Percentiles rank a stretch among this genome's conserved stretches.
phyloP scores from a whole-genome alignment of 2,113 vertebrate genomes.

The Craseonycteris thonglongyai region DNA sequence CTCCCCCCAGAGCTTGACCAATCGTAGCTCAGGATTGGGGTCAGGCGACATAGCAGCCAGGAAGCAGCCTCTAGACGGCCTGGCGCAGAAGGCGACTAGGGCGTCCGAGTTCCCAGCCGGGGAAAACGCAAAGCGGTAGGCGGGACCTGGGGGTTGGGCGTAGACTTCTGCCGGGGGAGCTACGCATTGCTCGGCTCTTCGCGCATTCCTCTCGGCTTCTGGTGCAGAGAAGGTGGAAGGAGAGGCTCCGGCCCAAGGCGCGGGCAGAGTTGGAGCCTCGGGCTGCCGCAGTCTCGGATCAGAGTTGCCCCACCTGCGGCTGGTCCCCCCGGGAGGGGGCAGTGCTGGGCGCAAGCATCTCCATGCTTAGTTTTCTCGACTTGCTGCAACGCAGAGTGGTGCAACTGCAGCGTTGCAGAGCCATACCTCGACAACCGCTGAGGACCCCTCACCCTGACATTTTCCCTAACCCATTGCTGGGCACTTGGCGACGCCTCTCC shows the following conservation, averaged over 20 bases:
- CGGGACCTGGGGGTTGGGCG: accelerated
- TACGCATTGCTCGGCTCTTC: background rate
- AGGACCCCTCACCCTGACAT: too few species aligned
- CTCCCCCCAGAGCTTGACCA: conserved; percentile 11
- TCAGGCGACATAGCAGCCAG: background rate
- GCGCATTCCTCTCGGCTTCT: background rate
- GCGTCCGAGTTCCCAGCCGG: accelerated
- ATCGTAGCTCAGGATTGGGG: conserved; percentile 30
- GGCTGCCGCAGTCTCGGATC: background rate
- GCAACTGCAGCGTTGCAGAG: background rate
- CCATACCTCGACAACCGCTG: background rate
- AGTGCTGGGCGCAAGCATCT: background rate
- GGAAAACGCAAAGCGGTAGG: accelerated
- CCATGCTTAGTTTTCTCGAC: background rate
- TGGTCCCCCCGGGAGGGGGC: background rate
- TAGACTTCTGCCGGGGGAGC: background rate
- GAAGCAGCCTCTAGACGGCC: background rate
- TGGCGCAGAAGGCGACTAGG: accelerated
- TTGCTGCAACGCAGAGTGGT: background rate
- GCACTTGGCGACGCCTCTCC: background rate
- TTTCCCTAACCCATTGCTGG: too few species aligned
- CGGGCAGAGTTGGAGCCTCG: background rate
- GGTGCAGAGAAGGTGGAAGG: background rate
- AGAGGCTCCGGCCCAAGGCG: background rate
- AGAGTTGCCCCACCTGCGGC: background rate